These are phyloP conservation scores for Bombus pascuorum DNA, from an alignment of 1,140 invertebrate species.

Conservation along the genomic window DNA sequence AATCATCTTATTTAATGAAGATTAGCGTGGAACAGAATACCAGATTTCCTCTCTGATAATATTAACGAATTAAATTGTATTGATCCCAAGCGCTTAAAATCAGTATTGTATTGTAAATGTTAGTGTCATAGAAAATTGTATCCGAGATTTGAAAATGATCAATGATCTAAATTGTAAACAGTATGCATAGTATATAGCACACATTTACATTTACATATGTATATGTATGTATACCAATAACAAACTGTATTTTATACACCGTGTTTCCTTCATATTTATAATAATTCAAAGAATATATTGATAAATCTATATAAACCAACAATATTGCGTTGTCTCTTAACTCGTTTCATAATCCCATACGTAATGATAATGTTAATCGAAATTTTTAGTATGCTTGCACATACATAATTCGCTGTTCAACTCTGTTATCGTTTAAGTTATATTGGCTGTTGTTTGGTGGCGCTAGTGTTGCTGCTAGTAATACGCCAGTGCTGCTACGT, in stretches of 20 bases:
- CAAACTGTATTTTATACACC: too few relatives aligned
- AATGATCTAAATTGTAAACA: background rate
- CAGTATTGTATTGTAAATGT: too few relatives aligned
- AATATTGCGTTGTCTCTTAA: background rate
- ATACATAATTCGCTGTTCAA: background rate
- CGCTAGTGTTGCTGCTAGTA: background rate
- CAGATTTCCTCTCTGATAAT: too few relatives aligned
- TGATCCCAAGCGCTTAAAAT: background rate
- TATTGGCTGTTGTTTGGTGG: background rate
- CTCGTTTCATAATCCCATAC: too few relatives aligned
- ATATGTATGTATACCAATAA: background rate
- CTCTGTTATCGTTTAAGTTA: background rate
- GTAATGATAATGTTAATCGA: background rate
- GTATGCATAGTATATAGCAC: too few relatives aligned
- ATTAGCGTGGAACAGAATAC: background rate
- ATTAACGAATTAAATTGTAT: too few relatives aligned
- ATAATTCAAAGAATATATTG: background rate
- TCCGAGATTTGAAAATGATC: background rate
- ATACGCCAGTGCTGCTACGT: background rate
- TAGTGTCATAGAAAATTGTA: background rate
- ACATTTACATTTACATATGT: too few relatives aligned
- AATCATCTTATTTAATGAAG: background rate
- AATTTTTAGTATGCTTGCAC: background rate
- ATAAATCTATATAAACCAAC: background rate
- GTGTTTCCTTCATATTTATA: too few relatives aligned